phyloP scores from a whole-genome alignment of 2,797 vertebrate genomes.

The Mionectes olivaceus region DNA sequence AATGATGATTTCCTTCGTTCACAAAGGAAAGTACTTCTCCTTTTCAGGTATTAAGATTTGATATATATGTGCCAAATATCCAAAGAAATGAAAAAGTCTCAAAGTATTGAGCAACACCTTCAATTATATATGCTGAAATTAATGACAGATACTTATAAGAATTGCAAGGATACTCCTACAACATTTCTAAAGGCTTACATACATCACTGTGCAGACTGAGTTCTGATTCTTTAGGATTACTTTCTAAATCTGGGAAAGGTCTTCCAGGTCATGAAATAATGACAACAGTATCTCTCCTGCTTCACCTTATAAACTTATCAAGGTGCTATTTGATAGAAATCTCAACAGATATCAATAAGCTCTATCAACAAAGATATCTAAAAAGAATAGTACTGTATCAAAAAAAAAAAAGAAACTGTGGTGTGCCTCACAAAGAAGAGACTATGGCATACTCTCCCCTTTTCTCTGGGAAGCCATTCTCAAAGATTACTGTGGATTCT shows the following conservation, averaged over 20 bases:
- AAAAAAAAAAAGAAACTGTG: background rate
- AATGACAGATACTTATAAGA: background rate
- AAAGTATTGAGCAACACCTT: background rate
- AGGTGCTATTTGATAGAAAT: background rate
- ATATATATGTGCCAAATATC: background rate
- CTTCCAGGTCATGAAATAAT: background rate
- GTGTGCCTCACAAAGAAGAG: background rate
- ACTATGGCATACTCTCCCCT: background rate
- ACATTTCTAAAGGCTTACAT: background rate
- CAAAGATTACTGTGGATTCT: background rate
- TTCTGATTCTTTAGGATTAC: background rate
- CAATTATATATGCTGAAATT: background rate
- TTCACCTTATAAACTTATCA: background rate
- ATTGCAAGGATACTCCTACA: background rate
- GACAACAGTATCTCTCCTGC: background rate
- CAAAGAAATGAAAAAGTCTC: background rate
- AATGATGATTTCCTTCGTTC: background rate
- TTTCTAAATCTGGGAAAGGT: background rate
- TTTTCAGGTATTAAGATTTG: background rate
- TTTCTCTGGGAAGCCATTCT: background rate
- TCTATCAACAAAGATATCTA: background rate
- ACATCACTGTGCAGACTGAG: background rate
- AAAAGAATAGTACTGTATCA: background rate
- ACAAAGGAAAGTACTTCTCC: background rate
- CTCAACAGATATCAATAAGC: background rate